Evolutionary conservation across 2,797 vertebrate species (phyloP).

Genomic region (Eospalax fontanierii): DNA sequence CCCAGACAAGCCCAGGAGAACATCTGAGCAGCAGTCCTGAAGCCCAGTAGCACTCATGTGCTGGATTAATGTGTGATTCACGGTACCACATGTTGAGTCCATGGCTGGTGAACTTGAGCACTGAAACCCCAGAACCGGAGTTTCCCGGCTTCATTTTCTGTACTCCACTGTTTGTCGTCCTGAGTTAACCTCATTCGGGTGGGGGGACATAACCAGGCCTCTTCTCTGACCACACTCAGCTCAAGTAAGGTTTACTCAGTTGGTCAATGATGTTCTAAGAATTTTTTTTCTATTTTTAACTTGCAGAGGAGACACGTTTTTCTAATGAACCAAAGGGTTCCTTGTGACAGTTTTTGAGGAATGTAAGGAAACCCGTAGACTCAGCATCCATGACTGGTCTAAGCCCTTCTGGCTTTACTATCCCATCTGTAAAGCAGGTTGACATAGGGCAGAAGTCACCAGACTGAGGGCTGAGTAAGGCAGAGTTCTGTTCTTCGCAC

Average conservation of each 20-base stretch:
- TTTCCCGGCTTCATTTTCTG: not conserved
- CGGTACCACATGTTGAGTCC: not conserved
- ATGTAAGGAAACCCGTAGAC: not conserved
- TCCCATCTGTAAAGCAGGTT: not conserved
- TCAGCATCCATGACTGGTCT: not conserved
- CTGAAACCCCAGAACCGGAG: not conserved
- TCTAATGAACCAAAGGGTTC: not conserved
- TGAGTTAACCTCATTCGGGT: not conserved
- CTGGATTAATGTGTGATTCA: not conserved
- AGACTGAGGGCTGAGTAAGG: not conserved
- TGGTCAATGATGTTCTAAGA: not conserved
- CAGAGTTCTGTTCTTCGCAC: not conserved
- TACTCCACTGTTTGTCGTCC: not conserved
- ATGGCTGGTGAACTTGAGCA: not conserved
- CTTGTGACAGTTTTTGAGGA: not conserved
- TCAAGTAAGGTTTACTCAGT: not conserved
- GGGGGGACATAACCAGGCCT: rapidly evolving
- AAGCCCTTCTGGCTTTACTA: not conserved
- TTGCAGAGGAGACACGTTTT: not conserved
- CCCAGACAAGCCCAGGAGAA: not conserved
- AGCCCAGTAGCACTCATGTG: not conserved
- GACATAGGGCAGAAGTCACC: not conserved
- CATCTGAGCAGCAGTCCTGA: not conserved
- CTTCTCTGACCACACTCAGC: not conserved
- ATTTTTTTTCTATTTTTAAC: not conserved